Evolutionary conservation across 2,113 vertebrate species (phyloP).

Genomic region (Oreotragus oreotragus): DNA sequence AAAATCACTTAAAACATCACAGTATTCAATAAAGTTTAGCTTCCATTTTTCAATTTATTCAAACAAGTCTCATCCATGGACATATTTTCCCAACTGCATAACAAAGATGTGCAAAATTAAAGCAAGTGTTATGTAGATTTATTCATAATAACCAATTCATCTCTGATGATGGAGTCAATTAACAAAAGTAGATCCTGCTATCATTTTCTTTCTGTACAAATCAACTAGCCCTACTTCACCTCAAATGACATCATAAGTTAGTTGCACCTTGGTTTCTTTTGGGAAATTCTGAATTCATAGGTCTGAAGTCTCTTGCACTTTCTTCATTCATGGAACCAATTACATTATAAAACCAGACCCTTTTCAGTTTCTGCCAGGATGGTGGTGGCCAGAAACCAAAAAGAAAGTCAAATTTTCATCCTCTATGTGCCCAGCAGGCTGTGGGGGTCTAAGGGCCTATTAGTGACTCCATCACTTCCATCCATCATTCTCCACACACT

Average conservation of each 20-base stretch:
- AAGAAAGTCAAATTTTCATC: conserved; percentile 29
- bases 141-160: neutral
- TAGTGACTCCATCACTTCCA: conserved; percentile 17
- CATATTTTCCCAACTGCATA: neutral
- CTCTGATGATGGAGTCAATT: neutral
- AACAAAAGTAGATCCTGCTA: neutral
- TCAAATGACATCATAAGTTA: neutral
- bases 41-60: neutral
- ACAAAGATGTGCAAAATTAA: neutral
- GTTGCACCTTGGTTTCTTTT: neutral
- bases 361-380: neutral
- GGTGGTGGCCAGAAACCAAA: neutral
- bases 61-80: neutral
- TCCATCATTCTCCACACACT: neutral
- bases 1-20: neutral
- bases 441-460: neutral
- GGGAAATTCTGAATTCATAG: conserved; percentile 16
- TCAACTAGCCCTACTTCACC: neutral
- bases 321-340: neutral
- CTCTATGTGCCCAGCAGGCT: neutral
- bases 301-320: neutral
- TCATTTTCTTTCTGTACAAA: neutral
- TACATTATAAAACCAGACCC: neutral
- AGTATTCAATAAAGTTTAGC: neutral
- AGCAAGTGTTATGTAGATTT: neutral